A percentile compares a stretch with the other conserved stretches of the same genome.
Conservation (phyloP, 2,797 vertebrate species). For the Ctenochaetus hawaiiensis region DNA sequence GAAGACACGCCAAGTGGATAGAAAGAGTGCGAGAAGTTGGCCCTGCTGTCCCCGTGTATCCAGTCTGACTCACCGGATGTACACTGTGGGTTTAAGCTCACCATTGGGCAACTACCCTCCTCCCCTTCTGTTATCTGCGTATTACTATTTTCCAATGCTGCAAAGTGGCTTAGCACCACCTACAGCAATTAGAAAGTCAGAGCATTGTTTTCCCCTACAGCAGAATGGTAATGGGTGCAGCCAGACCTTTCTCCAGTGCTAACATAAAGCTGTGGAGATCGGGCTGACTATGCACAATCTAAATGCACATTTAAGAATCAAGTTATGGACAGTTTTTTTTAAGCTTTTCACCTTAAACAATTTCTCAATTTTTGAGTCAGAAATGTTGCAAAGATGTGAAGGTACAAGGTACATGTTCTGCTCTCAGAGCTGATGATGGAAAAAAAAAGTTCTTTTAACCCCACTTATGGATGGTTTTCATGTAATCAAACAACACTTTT, state of each 20-base stretch:
- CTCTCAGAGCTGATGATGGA: slow-evolving; percentile 24
- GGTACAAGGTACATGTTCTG: slow-evolving; percentile 51
- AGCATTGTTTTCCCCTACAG: too few species aligned
- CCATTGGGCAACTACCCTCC: too few species aligned
- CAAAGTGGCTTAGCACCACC: too few species aligned
- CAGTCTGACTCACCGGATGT: too few species aligned
- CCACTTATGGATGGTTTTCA: slow-evolving; percentile 27
- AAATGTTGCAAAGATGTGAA: slow-evolving; percentile 2
- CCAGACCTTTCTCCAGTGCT: too few species aligned
- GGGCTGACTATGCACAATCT: too few species aligned
- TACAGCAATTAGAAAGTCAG: too few species aligned
- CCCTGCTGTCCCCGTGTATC: neutral
- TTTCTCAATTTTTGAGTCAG: slow-evolving; percentile 7
- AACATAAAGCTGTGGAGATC: too few species aligned
- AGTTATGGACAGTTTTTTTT: neutral
- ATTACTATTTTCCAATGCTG: too few species aligned
- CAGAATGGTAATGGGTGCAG: too few species aligned
- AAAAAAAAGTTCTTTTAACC: slow-evolving; percentile 4
- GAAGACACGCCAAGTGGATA: slow-evolving; percentile 12
- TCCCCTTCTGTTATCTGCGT: too few species aligned
- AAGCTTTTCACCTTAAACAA: slow-evolving; percentile 26
- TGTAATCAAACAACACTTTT: slow-evolving; percentile 27
- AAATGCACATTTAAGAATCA: slow-evolving; percentile 12
- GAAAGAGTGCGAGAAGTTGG: slow-evolving; percentile 7
- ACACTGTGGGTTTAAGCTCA: too few species aligned